These are phyloP conservation scores for Dione juno DNA, from an alignment of 2,888 invertebrate species.

Conservation along the genomic window DNA sequence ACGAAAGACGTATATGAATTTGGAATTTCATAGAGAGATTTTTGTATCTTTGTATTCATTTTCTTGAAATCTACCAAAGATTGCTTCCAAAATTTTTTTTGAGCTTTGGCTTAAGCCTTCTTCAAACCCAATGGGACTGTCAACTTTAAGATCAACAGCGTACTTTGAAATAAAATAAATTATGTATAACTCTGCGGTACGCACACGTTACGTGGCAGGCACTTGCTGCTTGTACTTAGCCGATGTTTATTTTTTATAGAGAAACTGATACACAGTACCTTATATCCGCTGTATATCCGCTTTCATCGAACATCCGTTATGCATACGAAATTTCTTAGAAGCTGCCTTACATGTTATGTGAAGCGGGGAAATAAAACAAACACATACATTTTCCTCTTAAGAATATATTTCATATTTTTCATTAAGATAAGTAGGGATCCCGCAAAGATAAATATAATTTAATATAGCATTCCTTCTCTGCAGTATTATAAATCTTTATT, in stretches of 20 bases:
- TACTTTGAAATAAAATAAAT: background rate
- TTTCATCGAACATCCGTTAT: slow-evolving; percentile 26
- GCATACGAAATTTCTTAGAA: slow-evolving; percentile 24
- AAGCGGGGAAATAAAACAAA: slow-evolving; percentile 17
- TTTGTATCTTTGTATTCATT: too few species aligned
- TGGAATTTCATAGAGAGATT: too few species aligned
- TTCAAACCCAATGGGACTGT: too few species aligned
- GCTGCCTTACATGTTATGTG: background rate
- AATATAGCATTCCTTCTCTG: background rate
- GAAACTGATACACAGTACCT: slow-evolving; percentile 16
- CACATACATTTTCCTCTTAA: slow-evolving; percentile 7
- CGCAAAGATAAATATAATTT: slow-evolving; percentile 12
- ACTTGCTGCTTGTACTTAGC: background rate
- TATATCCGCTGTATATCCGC: slow-evolving; percentile 21
- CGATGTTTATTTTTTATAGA: slow-evolving; percentile 13
- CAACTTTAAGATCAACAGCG: background rate
- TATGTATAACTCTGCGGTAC: background rate
- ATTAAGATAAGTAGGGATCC: slow-evolving; percentile 20
- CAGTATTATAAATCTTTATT: background rate
- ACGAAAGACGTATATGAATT: background rate
- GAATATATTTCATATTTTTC: slow-evolving; percentile 22
- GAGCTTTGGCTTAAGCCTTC: background rate
- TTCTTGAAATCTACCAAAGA: too few species aligned
- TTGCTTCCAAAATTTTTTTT: too few species aligned
- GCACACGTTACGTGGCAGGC: background rate